A percentile compares a stretch with the other conserved stretches of the same genome.
These are phyloP conservation scores for Arothron firmamentum DNA, from an alignment of 2,113 vertebrate genomes.

Conservation along the genomic window DNA sequence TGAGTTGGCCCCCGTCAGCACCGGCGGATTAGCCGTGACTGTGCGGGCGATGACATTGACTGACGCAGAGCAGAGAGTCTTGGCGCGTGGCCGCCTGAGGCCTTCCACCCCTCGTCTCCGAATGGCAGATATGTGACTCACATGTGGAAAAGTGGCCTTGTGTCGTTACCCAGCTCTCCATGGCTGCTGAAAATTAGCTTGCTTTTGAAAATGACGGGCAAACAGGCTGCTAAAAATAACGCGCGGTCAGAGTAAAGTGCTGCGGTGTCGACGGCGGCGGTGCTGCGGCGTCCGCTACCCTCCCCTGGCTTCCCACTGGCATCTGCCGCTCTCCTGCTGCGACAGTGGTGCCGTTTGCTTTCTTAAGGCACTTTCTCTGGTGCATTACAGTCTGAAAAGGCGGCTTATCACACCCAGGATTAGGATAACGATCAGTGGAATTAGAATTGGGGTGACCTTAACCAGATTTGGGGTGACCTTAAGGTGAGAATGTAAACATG, in stretches of 20 bases:
- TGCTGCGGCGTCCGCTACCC: constrained; percentile 1
- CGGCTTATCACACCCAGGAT: constrained; percentile 38
- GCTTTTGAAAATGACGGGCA: constrained; percentile 21
- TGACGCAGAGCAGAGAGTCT: constrained; percentile 39
- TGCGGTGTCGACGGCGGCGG: constrained; percentile 25
- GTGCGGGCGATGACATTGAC: constrained; percentile 21
- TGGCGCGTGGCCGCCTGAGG: constrained; percentile 15
- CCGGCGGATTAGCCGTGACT: constrained; percentile 31
- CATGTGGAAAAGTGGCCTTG: constrained; percentile 24
- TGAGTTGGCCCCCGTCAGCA: constrained; percentile 17
- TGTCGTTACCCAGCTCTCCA: constrained; percentile 27
- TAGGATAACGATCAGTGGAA: constrained; percentile 33
- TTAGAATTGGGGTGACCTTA: constrained; percentile 42
- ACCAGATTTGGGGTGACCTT: constrained; percentile 38
- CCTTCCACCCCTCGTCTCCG: constrained; percentile 23
- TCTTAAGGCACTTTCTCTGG: constrained; percentile 38
- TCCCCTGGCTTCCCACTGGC: background rate
- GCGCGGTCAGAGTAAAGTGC: constrained; percentile 24
- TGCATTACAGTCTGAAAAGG: constrained; percentile 32
- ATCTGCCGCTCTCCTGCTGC: constrained; percentile 40
- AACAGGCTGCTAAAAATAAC: constrained; percentile 44
- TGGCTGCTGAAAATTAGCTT: constrained; percentile 20
- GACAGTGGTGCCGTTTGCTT: constrained; percentile 47
- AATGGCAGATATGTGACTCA: constrained; percentile 52
- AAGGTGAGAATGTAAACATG: constrained; percentile 45